Conservation (phyloP, 1,140 invertebrate genomes). For the Zaprionus ghesquierei region DNA sequence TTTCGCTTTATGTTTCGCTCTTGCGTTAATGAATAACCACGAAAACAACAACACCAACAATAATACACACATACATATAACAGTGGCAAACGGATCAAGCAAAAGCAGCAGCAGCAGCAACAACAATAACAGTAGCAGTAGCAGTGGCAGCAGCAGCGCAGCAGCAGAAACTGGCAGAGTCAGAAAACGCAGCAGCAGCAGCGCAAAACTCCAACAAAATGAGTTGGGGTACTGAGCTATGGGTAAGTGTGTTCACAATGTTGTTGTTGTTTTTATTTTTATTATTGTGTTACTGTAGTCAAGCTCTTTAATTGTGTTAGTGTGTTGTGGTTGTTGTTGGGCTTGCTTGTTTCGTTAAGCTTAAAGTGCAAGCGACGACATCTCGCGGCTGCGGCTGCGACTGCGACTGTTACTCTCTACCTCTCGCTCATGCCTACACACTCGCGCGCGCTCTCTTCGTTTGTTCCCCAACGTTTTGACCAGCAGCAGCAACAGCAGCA, state of each 20-base stretch:
- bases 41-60: constrained; percentile 36
- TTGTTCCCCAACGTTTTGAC: constrained; percentile 20
- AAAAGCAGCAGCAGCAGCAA: constrained; percentile 44
- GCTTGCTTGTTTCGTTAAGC: constrained; percentile 10
- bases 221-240: constrained; percentile 86
- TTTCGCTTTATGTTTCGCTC: constrained; percentile 27
- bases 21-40: constrained; percentile 55
- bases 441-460: constrained; percentile 10
- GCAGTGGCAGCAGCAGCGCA: constrained; percentile 23
- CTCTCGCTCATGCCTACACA: neutral
- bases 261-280: neutral
- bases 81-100: constrained; percentile 66
- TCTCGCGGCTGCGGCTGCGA: constrained; percentile 28
- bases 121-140: constrained; percentile 40
- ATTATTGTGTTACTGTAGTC: neutral
- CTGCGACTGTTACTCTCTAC: constrained; percentile 7
- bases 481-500: constrained; percentile 22
- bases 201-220: constrained; percentile 83
- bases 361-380: constrained; percentile 64
- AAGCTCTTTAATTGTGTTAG: neutral
- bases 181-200: constrained; percentile 58
- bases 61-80: constrained; percentile 7
- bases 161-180: constrained; percentile 39
- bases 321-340: too few species aligned
- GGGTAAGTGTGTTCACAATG: constrained; percentile 84